These are phyloP conservation scores for Triplophysa rosa DNA, from an alignment of 2,113 vertebrate genomes.

Conservation along the genomic window DNA sequence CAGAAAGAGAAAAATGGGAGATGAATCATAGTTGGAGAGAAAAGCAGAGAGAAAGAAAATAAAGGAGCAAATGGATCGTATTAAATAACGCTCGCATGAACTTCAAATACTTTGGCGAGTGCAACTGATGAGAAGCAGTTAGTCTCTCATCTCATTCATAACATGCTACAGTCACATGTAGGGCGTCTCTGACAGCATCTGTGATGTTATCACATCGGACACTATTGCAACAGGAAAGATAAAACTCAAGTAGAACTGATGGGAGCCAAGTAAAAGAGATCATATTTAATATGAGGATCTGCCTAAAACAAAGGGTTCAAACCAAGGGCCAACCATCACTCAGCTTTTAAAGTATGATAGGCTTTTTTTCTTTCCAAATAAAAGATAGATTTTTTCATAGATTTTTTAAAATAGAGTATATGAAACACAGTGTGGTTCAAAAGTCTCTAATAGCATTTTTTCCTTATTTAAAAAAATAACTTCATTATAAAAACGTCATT, in stretches of 20 bases:
- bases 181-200: not conserved
- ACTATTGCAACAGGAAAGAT: not conserved
- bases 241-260: not conserved
- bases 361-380: too few species aligned
- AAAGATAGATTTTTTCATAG: too few species aligned
- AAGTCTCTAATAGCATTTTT: too few species aligned
- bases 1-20: not conserved
- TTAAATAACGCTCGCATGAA: not conserved
- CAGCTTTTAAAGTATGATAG: too few species aligned
- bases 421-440: too few species aligned
- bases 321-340: too few species aligned
- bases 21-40: not conserved
- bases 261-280: not conserved
- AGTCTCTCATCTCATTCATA: not conserved
- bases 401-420: too few species aligned
- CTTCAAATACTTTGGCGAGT: not conserved
- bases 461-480: too few species aligned
- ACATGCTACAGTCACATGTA: not conserved
- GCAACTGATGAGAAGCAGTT: not conserved
- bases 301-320: not conserved
- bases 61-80: conserved; percentile 1
- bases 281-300: not conserved
- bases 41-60: not conserved
- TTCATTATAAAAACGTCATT: too few species aligned
- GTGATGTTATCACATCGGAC: not conserved